Evolutionary conservation across 2,113 vertebrate species (phyloP).

Genomic region (Eretmochelys imbricata): DNA sequence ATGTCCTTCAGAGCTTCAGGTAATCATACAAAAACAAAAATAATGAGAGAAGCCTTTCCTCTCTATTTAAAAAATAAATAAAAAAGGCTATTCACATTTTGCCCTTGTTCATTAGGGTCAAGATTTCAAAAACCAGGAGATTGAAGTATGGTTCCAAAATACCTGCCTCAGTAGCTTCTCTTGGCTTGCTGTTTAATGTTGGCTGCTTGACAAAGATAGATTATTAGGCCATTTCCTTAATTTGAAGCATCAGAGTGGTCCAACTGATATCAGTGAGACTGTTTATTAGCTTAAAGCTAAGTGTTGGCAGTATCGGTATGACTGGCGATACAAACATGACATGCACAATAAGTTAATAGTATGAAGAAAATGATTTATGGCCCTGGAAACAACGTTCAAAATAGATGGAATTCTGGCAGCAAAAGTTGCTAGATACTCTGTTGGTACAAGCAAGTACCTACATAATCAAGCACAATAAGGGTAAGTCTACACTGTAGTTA

Average conservation of each 20-base stretch:
- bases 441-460: rapidly evolving
- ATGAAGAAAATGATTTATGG: background rate
- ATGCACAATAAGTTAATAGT: background rate
- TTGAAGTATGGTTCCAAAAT: background rate
- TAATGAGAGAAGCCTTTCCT: background rate
- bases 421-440: conserved; percentile 43
- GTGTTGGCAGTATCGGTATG: background rate
- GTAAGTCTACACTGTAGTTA: too few relatives aligned
- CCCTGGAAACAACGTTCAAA: background rate
- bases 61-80: background rate
- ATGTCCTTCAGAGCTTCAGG: background rate
- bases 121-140: background rate
- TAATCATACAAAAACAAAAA: background rate
- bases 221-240: background rate
- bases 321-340: background rate
- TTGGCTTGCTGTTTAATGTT: background rate
- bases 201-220: background rate
- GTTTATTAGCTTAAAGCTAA: background rate
- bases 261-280: background rate
- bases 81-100: background rate
- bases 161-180: background rate
- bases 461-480: background rate
- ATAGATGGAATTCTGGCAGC: conserved; percentile 3
- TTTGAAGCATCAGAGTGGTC: background rate
- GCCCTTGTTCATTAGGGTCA: background rate